phyloP scores from a whole-genome alignment of 1,140 invertebrate species.

The Drosophila murphyi region DNA sequence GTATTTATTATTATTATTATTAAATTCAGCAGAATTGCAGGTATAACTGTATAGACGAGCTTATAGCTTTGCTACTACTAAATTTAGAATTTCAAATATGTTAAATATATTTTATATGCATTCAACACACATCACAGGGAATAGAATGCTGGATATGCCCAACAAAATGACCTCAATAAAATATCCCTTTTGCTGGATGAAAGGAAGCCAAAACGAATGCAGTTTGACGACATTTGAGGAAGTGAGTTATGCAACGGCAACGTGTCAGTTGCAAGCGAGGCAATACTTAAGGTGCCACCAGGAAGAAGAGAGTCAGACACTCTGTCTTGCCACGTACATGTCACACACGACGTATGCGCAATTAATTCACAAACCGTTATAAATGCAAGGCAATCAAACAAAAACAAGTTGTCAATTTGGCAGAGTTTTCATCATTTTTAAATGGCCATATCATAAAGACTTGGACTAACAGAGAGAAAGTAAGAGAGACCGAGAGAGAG shows the following conservation, averaged over 20 bases:
- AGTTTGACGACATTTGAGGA: constrained; percentile 15
- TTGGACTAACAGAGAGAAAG: constrained; percentile 46
- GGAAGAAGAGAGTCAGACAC: constrained; percentile 8
- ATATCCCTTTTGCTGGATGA: background rate
- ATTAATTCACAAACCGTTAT: constrained; percentile 67
- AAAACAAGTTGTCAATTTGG: constrained; percentile 37
- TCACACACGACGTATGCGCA: constrained; percentile 69
- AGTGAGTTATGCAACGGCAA: constrained; percentile 37
- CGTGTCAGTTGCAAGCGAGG: constrained; percentile 25
- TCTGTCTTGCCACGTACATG: constrained; percentile 15
- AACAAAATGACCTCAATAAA: constrained; percentile 12
- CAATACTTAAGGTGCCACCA: constrained; percentile 27
- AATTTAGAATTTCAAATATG: too few species aligned
- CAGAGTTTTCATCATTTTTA: constrained; percentile 62
- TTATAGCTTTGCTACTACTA: too few species aligned
- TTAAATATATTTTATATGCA: background rate
- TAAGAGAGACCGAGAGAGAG: background rate
- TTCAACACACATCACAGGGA: background rate
- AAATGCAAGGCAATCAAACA: constrained; percentile 51
- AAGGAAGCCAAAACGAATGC: constrained; percentile 24
- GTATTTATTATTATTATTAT: too few species aligned
- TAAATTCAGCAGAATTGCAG: too few species aligned
- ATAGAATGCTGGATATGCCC: background rate
- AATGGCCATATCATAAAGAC: constrained; percentile 71
- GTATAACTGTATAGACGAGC: too few species aligned